Evolutionary conservation across 2,113 vertebrate genomes (phyloP).

Genomic region (Pangasianodon hypophthalmus): DNA sequence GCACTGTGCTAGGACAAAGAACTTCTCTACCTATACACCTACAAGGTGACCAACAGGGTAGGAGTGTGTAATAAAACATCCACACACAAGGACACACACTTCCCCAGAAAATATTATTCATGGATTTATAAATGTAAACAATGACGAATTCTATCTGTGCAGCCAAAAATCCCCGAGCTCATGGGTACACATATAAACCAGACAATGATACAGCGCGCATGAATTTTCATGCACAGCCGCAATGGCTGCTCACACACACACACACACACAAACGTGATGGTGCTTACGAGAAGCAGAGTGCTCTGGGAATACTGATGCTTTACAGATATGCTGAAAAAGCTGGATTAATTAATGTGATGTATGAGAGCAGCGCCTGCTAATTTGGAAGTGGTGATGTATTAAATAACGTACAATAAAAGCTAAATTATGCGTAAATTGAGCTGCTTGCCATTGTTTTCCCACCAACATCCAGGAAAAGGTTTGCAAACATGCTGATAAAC

Average conservation of each 20-base stretch:
- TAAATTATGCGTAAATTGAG: slow-evolving; percentile 78
- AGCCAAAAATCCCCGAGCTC: slow-evolving; percentile 7
- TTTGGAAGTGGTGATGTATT: slow-evolving; percentile 80
- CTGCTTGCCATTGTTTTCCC: slow-evolving; percentile 69
- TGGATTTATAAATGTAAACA: slow-evolving; percentile 27
- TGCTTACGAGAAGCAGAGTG: slow-evolving; percentile 55
- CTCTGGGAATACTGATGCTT: slow-evolving; percentile 64
- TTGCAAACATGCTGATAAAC: slow-evolving; percentile 64
- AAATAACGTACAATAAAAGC: slow-evolving; percentile 78
- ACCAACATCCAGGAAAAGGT: slow-evolving; percentile 63
- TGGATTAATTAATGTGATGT: slow-evolving; percentile 80
- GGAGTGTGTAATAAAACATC: not conserved
- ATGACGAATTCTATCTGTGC: slow-evolving; percentile 24
- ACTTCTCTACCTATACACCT: not conserved
- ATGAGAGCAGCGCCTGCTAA: slow-evolving; percentile 71
- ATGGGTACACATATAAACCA: slow-evolving; percentile 23
- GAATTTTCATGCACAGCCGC: slow-evolving; percentile 24
- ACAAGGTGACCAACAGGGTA: not conserved
- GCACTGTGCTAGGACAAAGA: not conserved
- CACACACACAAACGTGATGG: not conserved
- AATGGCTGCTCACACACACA: slow-evolving; percentile 3
- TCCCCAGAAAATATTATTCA: slow-evolving; percentile 21
- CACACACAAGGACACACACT: slow-evolving; percentile 17
- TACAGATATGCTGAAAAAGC: slow-evolving; percentile 63
- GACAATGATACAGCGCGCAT: slow-evolving; percentile 35